Evolutionary conservation across 2,888 invertebrate genomes (phyloP), one percentile per base, ranked within the genome.

Genomic region (Xanthorhoe spadicearia): DNA sequence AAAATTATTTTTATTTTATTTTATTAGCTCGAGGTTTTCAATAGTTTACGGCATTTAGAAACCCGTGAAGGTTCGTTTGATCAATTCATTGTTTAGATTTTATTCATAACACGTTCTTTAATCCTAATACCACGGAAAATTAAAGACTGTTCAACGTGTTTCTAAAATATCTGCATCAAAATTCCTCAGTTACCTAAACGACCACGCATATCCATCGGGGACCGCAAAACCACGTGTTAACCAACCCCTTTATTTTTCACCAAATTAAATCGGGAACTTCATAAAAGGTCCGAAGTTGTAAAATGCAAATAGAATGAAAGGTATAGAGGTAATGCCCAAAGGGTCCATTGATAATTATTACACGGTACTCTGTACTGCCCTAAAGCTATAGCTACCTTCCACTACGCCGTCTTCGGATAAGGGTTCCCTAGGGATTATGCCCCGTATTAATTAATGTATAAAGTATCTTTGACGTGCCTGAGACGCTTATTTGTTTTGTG

Each of bases 301-400:
- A 84, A 85, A 87, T 86, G 87, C 84, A 87, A 87, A 87, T 85
- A 83, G 83, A 83, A 84, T 80, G 83, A 71, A 66, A 61, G 76
- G 68, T 73, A 73, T 72, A 67, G 68, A 75, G 78, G 80, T 69
- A 73, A 71, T 72, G 79, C 85, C 92, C 87, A 77, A 61, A 84
- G 88, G 92, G 89, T 83, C 85, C 90, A 90, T 90, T 91, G 92
- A 90, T 92, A 93, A 93, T 93, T 93, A 93, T 93, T 90, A 92
- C 85, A 85, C 83, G 82, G 84, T 76, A 80, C 57, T 60, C 60
- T 62, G 52, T 64, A 53, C 64, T 72, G 69, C 72, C 72, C 69
- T 68, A 62, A 58, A 63, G 63, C 63, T 62, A 54, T 58, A 48
- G 48, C 17, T 48, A 48, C 50, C 38, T n/a, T 46, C 61, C 49